Percentiles rank a stretch among this genome's conserved stretches.
phyloP scores from a whole-genome alignment of 2,113 vertebrate genomes.

The Callionymus lyra region DNA sequence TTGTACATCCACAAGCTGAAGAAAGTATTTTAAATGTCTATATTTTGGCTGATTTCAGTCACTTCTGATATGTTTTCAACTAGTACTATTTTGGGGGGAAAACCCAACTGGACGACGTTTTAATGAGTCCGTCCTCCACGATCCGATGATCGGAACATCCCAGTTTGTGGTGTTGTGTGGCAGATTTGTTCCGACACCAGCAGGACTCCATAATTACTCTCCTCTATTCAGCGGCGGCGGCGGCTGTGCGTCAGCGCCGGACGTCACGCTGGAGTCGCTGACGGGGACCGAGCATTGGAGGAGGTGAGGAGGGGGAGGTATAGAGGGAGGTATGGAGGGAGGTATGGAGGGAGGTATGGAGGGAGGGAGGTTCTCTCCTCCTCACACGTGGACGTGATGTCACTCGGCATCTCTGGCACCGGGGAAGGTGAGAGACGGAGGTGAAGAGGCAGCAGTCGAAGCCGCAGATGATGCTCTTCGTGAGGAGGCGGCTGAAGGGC shows the following conservation, averaged over 20 bases:
- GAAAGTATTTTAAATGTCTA: too few relatives aligned
- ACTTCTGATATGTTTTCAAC: too few relatives aligned
- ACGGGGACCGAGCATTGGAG: constrained; percentile 26
- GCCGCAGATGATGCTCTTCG: too few relatives aligned
- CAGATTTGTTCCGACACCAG: constrained; percentile 3
- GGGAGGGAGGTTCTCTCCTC: constrained; percentile 6
- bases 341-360: constrained; percentile 3
- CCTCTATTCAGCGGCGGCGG: constrained; percentile 45
- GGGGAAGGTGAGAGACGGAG: constrained; percentile 24
- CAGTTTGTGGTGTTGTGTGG: neutral
- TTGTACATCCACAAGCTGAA: too few relatives aligned
- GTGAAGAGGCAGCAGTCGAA: neutral
- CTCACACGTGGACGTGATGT: constrained; percentile 23
- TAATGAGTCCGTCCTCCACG: too few relatives aligned
- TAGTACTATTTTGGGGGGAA: too few relatives aligned
- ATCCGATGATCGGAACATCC: too few relatives aligned
- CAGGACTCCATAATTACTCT: constrained; percentile 44
- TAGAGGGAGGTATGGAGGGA: constrained; percentile 6
- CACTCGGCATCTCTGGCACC: constrained; percentile 15
- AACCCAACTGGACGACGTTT: too few relatives aligned
- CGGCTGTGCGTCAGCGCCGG: constrained; percentile 52
- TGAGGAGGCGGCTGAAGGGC: too few relatives aligned
- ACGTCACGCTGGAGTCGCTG: constrained; percentile 49
- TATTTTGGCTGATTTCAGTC: too few relatives aligned
- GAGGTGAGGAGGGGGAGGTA: constrained; percentile 1